These are phyloP conservation scores for Eristalinus sepulchralis DNA, from an alignment of 2,888 invertebrate species.

Conservation along the genomic window DNA sequence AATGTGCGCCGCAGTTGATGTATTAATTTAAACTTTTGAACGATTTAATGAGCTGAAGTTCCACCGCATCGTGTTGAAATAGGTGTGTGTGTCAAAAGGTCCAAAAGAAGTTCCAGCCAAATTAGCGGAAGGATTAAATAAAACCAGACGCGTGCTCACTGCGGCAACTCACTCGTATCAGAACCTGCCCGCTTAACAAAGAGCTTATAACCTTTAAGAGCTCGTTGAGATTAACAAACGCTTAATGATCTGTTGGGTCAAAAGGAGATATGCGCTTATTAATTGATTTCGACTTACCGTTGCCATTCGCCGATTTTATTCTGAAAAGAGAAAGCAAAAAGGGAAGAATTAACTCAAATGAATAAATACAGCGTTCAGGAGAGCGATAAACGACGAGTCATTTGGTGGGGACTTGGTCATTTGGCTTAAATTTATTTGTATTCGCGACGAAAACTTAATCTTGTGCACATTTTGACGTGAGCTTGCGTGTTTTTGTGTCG, in stretches of 20 bases:
- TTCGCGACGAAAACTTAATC: neutral
- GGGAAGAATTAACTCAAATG: conserved; percentile 32
- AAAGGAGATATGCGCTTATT: neutral
- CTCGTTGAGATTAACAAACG: neutral
- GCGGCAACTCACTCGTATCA: neutral
- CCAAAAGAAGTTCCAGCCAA: no score
- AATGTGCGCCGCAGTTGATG: conserved; percentile 45
- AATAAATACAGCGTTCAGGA: conserved; percentile 57
- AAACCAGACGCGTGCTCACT: neutral
- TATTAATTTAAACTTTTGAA: conserved; percentile 39
- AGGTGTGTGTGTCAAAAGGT: neutral
- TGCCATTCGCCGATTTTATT: conserved; percentile 81
- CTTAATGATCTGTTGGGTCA: neutral
- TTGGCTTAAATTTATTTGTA: neutral
- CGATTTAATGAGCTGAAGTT: conserved; percentile 43
- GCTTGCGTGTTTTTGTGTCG: neutral
- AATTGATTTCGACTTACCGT: conserved; percentile 77
- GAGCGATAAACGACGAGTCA: conserved; percentile 37
- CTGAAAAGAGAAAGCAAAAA: conserved; percentile 77
- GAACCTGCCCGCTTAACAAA: neutral
- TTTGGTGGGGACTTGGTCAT: neutral
- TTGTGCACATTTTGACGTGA: conserved; percentile 30
- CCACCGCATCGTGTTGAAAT: conserved; percentile 28
- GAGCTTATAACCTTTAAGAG: neutral
- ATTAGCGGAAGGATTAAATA: no score